Conservation (phyloP, 2,797 vertebrate genomes). For the Bradypodion pumilum region DNA sequence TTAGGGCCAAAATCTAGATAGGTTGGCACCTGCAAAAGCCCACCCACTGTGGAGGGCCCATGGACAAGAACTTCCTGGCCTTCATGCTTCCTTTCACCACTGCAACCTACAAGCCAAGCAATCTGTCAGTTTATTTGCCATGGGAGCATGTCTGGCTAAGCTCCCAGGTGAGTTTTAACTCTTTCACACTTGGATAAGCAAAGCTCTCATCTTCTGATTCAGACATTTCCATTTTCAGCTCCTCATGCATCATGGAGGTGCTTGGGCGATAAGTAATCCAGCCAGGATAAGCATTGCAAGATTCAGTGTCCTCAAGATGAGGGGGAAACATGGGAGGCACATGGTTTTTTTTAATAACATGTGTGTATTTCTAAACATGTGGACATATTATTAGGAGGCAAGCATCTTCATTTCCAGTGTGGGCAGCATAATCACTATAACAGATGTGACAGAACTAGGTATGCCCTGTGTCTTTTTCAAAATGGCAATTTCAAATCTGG, state of each 20-base stretch:
- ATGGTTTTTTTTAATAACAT: not conserved
- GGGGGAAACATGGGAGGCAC: not conserved
- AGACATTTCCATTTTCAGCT: too few species aligned
- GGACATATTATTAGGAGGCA: not conserved
- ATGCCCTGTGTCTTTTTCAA: too few species aligned
- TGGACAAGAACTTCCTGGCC: not conserved
- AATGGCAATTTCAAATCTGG: too few species aligned
- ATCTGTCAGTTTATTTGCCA: too few species aligned
- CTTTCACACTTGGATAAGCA: too few species aligned
- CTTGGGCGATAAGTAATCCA: not conserved
- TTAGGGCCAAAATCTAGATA: not conserved
- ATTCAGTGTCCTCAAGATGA: not conserved
- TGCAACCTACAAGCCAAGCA: not conserved
- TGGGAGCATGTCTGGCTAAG: too few species aligned
- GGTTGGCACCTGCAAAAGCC: not conserved
- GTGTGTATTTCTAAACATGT: not conserved
- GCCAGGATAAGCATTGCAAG: not conserved
- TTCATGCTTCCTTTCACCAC: not conserved
- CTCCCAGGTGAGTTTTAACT: too few species aligned
- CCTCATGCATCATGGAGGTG: too few species aligned
- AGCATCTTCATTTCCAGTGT: not conserved
- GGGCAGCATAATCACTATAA: not conserved
- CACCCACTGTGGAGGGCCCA: not conserved
- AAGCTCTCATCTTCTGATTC: too few species aligned
- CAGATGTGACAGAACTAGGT: too few species aligned